phyloP scores from a whole-genome alignment of 2,888 invertebrate species.

The Troides helena region DNA sequence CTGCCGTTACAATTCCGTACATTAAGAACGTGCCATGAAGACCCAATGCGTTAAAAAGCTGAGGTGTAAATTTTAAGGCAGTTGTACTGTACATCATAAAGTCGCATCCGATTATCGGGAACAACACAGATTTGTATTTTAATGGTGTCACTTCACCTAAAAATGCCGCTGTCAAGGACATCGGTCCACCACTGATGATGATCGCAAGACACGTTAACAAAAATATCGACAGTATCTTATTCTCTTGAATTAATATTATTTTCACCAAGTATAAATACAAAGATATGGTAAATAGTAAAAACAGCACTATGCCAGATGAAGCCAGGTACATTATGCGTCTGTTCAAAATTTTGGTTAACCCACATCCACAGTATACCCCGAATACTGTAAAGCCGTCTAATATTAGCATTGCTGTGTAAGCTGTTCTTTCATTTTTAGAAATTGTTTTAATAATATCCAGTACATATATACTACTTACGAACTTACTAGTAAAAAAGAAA shows the following conservation, averaged over 20 bases:
- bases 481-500: constrained; percentile 46
- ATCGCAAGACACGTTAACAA: constrained; percentile 48
- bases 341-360: constrained; percentile 28
- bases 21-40: constrained; percentile 30
- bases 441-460: constrained; percentile 33
- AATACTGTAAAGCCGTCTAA: constrained; percentile 29
- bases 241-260: constrained; percentile 34
- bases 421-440: constrained; percentile 25
- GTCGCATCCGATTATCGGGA: constrained; percentile 38
- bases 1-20: constrained; percentile 41
- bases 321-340: constrained; percentile 47
- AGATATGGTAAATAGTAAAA: constrained; percentile 46
- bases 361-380: constrained; percentile 14
- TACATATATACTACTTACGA: constrained; percentile 28
- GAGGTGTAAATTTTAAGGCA: constrained; percentile 42
- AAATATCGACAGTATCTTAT: constrained; percentile 42
- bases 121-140: constrained; percentile 37
- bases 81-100: constrained; percentile 38
- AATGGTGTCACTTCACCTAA: constrained; percentile 45
- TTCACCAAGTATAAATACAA: constrained; percentile 53
- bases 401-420: constrained; percentile 32
- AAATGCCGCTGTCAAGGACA: constrained; percentile 44
- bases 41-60: constrained; percentile 38
- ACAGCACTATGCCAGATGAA: constrained; percentile 29
- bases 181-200: constrained; percentile 46